Conservation (phyloP, 2,113 vertebrate species). For the Periophthalmus modestus region DNA sequence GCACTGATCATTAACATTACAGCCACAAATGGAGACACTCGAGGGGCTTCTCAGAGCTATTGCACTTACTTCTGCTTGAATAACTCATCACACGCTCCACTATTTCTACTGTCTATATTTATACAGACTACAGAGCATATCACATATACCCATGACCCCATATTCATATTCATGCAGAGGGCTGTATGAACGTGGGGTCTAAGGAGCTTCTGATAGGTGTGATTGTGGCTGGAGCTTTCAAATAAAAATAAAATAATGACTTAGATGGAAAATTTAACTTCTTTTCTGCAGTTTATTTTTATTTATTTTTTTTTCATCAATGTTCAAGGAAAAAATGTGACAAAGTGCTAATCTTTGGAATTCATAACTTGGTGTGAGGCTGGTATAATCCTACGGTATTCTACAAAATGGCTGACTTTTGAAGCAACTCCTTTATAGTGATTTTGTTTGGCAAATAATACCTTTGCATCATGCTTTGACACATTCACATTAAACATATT, state of each 20-base stretch:
- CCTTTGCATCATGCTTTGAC: constrained; percentile 42
- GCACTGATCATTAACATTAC: background rate
- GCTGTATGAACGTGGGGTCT: background rate
- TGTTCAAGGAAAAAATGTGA: background rate
- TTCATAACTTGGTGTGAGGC: constrained; percentile 20
- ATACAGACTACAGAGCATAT: constrained; percentile 5
- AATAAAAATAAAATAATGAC: background rate
- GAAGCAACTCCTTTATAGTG: background rate
- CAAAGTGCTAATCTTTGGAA: background rate
- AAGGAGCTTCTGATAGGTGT: background rate
- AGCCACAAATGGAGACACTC: background rate
- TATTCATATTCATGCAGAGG: constrained; percentile 6
- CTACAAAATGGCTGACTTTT: background rate
- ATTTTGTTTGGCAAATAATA: constrained; percentile 35
- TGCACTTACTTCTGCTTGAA: constrained; percentile 8
- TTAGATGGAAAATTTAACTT: background rate
- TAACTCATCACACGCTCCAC: constrained; percentile 5
- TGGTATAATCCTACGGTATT: no score
- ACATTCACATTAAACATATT: constrained; percentile 37
- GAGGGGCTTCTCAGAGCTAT: background rate
- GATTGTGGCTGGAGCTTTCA: background rate
- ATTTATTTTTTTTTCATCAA: background rate
- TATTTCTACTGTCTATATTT: constrained; percentile 9
- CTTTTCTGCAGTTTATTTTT: background rate
- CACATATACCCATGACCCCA: background rate